Evolutionary conservation across 2,888 invertebrate genomes (phyloP).

Genomic region (Habrosyne pyritoides): DNA sequence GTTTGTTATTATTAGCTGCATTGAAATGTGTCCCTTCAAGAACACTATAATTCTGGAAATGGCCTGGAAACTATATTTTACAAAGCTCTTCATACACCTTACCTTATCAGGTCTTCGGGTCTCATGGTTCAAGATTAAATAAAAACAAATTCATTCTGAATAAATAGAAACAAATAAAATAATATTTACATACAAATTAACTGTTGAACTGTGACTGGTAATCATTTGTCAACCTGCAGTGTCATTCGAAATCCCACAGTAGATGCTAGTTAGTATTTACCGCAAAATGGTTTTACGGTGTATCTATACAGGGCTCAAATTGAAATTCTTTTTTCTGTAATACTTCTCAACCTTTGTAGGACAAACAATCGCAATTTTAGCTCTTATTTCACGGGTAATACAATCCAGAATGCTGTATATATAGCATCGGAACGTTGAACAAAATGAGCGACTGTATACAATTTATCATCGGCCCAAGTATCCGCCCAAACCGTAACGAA

Average conservation of each 20-base stretch:
- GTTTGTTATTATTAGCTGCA: constrained; percentile 68
- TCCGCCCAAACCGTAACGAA: constrained; percentile 80
- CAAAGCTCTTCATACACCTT: neutral
- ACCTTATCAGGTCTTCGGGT: neutral
- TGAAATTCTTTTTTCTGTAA: constrained; percentile 26
- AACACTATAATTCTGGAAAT: constrained; percentile 8
- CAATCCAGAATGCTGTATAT: constrained; percentile 38
- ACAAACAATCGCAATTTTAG: constrained; percentile 26
- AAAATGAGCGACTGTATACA: constrained; percentile 70
- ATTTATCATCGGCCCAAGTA: constrained; percentile 81
- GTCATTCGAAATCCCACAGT: constrained; percentile 68
- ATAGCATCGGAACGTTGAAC: constrained; percentile 35
- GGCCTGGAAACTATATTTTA: neutral
- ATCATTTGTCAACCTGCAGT: constrained; percentile 77
- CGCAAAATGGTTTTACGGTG: constrained; percentile 44
- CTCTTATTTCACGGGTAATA: constrained; percentile 31
- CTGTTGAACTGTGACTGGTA: constrained; percentile 73
- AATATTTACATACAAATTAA: constrained; percentile 76
- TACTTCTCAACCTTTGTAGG: constrained; percentile 21
- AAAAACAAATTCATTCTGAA: constrained; percentile 12
- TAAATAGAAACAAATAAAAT: constrained; percentile 1
- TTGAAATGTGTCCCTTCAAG: constrained; percentile 39
- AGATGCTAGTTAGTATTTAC: constrained; percentile 27
- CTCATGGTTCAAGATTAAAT: constrained; percentile 7
- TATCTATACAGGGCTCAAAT: constrained; percentile 52